These are phyloP conservation scores for Heliconius himera DNA, from an alignment of 1,140 invertebrate genomes.

Conservation along the genomic window DNA sequence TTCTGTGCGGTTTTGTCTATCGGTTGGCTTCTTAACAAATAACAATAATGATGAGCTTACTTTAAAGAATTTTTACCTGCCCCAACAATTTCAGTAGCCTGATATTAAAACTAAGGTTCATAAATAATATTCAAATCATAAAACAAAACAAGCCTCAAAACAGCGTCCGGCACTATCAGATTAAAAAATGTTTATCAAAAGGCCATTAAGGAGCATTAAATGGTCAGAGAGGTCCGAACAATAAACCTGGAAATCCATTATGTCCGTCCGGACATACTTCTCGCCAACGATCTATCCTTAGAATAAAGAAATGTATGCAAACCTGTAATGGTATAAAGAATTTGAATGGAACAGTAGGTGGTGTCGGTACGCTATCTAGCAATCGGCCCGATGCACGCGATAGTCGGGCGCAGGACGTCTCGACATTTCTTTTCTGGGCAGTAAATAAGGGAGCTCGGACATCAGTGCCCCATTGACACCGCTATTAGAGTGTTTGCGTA, in stretches of 20 bases:
- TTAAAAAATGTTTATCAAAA: constrained; percentile 30
- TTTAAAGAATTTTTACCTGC: neutral
- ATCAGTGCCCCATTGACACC: constrained; percentile 47
- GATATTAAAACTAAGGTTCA: neutral
- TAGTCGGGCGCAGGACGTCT: constrained; percentile 61
- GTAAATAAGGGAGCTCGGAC: constrained; percentile 57
- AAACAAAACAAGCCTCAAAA: constrained; percentile 4
- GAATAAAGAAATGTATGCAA: constrained; percentile 35
- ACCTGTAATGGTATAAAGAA: constrained; percentile 44
- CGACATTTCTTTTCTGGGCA: constrained; percentile 67
- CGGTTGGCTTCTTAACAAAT: constrained; percentile 27
- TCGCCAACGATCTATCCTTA: constrained; percentile 12
- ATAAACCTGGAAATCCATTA: constrained; percentile 41
- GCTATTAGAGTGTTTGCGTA: constrained; percentile 70
- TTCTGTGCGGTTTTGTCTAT: constrained; percentile 39
- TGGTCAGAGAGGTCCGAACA: constrained; percentile 37
- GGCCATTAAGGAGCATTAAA: constrained; percentile 31
- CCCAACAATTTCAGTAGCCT: neutral
- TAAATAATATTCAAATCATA: neutral
- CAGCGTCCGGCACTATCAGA: constrained; percentile 22
- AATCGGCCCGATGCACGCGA: constrained; percentile 57
- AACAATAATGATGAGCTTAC: constrained; percentile 25
- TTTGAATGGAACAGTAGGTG: constrained; percentile 57
- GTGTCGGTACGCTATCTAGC: constrained; percentile 45
- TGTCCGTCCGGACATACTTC: constrained; percentile 35